A percentile compares a stretch with the other conserved stretches of the same genome.
Conservation (phyloP, 2,797 vertebrate species). For the Phylloscopus collybita region DNA sequence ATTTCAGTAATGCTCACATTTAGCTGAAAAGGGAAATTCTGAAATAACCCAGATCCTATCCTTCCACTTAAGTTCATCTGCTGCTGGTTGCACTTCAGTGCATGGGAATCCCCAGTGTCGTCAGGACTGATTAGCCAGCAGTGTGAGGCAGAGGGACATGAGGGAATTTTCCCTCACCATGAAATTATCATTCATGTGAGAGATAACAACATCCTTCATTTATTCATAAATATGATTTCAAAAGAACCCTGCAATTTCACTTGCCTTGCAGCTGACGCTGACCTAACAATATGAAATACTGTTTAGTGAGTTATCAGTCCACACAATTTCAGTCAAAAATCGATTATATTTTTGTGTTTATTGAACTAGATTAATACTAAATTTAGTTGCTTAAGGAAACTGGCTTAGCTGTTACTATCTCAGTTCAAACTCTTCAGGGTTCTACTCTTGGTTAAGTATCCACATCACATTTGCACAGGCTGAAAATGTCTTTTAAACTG, state of each 20-base stretch:
- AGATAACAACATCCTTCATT: background rate
- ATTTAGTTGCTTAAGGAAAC: background rate
- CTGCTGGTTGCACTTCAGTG: background rate
- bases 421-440: background rate
- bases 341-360: background rate
- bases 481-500: background rate
- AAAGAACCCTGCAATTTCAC: background rate
- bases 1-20: background rate
- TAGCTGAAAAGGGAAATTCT: background rate
- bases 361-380: background rate
- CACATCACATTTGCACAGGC: background rate
- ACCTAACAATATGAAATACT: background rate
- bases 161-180: background rate
- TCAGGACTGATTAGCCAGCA: background rate
- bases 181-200: background rate
- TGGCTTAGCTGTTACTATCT: background rate
- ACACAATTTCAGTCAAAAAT: background rate
- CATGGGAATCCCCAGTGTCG: background rate
- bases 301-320: background rate
- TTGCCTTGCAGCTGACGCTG: background rate
- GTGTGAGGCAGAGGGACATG: background rate
- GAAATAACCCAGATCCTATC: background rate
- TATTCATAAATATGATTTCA: slow-evolving; percentile 1
- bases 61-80: background rate
- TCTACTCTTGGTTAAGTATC: background rate